phyloP scores from a whole-genome alignment of 2,113 vertebrate species.

The Polypterus bichir region DNA sequence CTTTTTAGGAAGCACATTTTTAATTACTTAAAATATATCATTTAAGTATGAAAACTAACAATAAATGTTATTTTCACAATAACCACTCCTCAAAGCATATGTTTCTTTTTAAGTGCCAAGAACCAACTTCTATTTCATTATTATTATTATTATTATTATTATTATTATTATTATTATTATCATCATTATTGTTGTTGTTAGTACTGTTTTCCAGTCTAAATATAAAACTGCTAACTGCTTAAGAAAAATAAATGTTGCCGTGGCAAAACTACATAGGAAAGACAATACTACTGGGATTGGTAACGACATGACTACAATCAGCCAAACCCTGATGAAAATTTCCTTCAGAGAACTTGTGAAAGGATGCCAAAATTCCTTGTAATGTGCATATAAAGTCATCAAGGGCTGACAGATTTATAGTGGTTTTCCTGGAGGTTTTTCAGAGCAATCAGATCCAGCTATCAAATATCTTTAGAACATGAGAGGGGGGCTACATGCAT shows the following conservation, averaged over 20 bases:
- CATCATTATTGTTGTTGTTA: no score
- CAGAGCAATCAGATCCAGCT: constrained; percentile 22
- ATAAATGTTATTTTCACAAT: no score
- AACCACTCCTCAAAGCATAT: no score
- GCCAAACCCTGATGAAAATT: constrained; percentile 31
- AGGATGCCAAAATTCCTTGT: constrained; percentile 25
- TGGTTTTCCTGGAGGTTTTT: constrained; percentile 22
- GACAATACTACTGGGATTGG: constrained; percentile 6
- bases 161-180: no score
- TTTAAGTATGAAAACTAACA: no score
- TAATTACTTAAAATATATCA: no score
- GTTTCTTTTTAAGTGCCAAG: no score
- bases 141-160: no score
- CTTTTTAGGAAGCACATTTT: no score
- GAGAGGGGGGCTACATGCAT: constrained; percentile 26
- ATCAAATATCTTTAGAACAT: constrained; percentile 23
- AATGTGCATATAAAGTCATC: constrained; percentile 21
- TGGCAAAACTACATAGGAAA: constrained; percentile 12
- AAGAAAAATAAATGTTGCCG: constrained; percentile 7
- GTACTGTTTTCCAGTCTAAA: not conserved
- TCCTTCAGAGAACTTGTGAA: constrained; percentile 25
- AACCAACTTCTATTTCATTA: no score
- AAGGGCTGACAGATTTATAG: constrained; percentile 31
- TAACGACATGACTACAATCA: constrained; percentile 22
- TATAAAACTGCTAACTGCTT: constrained; percentile 5